Evolutionary conservation across 92 coral and sea anemone genomes (phyloP).

Genomic region (Palythoa grandis): DNA sequence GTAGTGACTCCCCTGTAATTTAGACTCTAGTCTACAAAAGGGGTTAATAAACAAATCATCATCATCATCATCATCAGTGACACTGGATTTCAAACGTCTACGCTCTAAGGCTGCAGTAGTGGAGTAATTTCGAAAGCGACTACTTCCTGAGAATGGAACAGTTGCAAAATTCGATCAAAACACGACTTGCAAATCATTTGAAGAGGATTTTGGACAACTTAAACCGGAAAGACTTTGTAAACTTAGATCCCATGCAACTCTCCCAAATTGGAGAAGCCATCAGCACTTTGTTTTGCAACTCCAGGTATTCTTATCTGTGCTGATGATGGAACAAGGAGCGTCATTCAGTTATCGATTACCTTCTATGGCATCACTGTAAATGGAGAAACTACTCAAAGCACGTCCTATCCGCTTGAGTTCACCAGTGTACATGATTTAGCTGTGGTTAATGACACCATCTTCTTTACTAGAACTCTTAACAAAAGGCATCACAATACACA

Average conservation of each 20-base stretch:
- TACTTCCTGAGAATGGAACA: not conserved
- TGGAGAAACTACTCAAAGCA: conserved; percentile 36
- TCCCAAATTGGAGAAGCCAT: not conserved
- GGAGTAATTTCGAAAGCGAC: not conserved
- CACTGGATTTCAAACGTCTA: conserved; percentile 20
- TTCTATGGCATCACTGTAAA: conserved; percentile 48
- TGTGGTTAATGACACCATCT: conserved; percentile 11
- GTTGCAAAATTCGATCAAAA: not conserved
- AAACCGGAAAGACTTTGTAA: conserved; percentile 15
- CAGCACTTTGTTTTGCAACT: conserved; percentile 7
- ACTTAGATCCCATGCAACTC: conserved; percentile 13
- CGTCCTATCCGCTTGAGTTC: conserved; percentile 40
- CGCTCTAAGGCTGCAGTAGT: conserved; percentile 24
- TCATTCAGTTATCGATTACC: conserved; percentile 29
- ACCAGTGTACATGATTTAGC: conserved; percentile 22
- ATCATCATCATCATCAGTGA: too few relatives aligned
- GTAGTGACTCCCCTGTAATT: too few relatives aligned
- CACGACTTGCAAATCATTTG: conserved; percentile 17
- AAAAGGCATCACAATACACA: not conserved
- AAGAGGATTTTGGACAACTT: conserved; percentile 1
- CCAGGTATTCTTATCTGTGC: conserved; percentile 48
- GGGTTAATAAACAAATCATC: too few relatives aligned
- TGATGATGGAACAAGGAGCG: conserved; percentile 35
- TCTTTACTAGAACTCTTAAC: conserved; percentile 11
- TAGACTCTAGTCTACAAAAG: too few relatives aligned